These are phyloP conservation scores for Loripinus fragilis DNA, from an alignment of 2,888 invertebrate genomes.

Conservation along the genomic window DNA sequence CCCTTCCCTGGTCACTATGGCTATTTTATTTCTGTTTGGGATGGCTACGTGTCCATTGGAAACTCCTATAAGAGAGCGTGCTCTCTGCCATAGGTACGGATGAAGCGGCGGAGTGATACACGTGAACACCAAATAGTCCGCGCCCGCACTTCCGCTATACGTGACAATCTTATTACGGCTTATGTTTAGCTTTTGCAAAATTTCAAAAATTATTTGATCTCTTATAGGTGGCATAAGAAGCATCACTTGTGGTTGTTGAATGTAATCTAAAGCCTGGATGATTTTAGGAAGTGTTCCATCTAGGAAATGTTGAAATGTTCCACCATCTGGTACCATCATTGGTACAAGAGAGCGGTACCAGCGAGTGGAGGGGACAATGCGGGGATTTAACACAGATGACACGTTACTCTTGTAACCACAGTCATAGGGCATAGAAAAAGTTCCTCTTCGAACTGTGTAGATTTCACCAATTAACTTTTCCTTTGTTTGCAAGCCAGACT, in stretches of 20 bases:
- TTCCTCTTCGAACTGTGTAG: constrained; percentile 18
- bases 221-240: constrained; percentile 15
- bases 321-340: constrained; percentile 27
- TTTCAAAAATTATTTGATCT: constrained; percentile 29
- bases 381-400: neutral
- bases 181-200: constrained; percentile 30
- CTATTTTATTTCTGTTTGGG: neutral
- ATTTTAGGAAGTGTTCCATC: constrained; percentile 40
- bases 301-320: constrained; percentile 41
- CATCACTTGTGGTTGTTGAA: constrained; percentile 9
- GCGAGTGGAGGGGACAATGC: neutral
- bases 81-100: constrained; percentile 31
- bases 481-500: neutral
- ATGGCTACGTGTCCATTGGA: neutral
- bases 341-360: constrained; percentile 20
- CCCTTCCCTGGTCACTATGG: neutral
- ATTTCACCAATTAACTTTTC: constrained; percentile 21
- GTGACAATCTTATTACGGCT: constrained; percentile 12
- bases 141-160: constrained; percentile 5
- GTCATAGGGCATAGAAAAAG: constrained; percentile 15
- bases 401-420: constrained; percentile 30
- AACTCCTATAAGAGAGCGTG: constrained; percentile 18
- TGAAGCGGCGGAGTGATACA: constrained; percentile 40
- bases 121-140: constrained; percentile 24
- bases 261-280: constrained; percentile 24